A percentile compares a stretch with the other conserved stretches of the same genome.
Evolutionary conservation across 2,113 vertebrate genomes (phyloP).

Genomic region (Uria lomvia): DNA sequence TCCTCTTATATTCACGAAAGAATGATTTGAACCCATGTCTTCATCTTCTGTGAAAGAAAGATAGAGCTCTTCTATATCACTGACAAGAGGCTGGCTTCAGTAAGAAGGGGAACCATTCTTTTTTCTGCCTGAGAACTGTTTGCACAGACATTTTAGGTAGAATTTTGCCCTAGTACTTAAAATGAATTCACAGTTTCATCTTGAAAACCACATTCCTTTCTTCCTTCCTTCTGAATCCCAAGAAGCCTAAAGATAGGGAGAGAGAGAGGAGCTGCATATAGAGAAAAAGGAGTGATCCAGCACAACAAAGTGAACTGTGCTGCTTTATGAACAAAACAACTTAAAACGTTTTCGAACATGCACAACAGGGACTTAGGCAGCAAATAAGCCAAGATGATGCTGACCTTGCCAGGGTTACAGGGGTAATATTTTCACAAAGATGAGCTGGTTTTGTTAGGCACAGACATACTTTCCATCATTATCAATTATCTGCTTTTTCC

Average conservation of each 20-base stretch:
- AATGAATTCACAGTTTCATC: conserved; percentile 45
- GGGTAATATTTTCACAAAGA: conserved; percentile 17
- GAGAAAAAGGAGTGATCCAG: conserved; percentile 19
- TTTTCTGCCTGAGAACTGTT: background rate
- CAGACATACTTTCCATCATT: background rate
- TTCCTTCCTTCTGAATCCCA: conserved; percentile 54
- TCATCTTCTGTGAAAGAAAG: background rate
- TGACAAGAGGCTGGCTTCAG: background rate
- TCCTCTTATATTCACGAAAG: background rate
- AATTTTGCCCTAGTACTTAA: conserved; percentile 38
- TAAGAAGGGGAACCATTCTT: background rate
- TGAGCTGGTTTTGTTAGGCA: background rate
- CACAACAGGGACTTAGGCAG: conserved; percentile 42
- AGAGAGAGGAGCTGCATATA: background rate
- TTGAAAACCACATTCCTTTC: conserved; percentile 45
- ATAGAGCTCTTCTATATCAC: background rate
- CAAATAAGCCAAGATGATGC: conserved; percentile 3
- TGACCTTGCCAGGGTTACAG: background rate
- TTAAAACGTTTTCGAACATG: conserved; percentile 48
- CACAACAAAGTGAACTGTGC: conserved; percentile 44
- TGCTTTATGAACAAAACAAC: conserved; percentile 54
- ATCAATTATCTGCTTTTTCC: background rate
- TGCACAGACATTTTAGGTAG: conserved; percentile 3
- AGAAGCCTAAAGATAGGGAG: conserved; percentile 48
- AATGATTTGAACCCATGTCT: background rate